Conservation (phyloP, 2,888 invertebrate genomes). For the Endomychus coccineus region DNA sequence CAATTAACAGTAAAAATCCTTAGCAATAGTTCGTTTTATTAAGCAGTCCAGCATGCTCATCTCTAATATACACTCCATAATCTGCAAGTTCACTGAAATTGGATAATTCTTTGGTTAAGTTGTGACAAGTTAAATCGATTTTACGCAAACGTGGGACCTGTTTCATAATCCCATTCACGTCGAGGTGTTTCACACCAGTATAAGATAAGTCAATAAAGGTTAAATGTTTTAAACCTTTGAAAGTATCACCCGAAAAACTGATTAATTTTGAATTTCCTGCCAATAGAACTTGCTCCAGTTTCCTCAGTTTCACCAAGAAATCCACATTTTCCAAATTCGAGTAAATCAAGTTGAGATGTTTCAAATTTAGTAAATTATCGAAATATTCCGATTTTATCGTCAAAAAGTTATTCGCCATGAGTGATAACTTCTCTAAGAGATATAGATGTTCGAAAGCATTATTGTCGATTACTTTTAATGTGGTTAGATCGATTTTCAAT, state of each 20-base stretch:
- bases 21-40: conserved; percentile 5
- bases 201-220: conserved; percentile 9
- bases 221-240: conserved; percentile 4
- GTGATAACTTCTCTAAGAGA: conserved; percentile 9
- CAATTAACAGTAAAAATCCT: no score
- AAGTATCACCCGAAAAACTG: conserved; percentile 5
- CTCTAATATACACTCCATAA: conserved; percentile 8
- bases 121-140: conserved; percentile 13
- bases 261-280: conserved; percentile 11
- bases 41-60: conserved; percentile 7
- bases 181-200: conserved; percentile 9
- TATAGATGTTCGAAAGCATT: conserved; percentile 12
- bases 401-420: conserved; percentile 13
- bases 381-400: conserved; percentile 7
- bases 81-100: conserved; percentile 8
- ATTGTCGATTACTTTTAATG: conserved; percentile 9
- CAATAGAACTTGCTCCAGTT: conserved; percentile 4
- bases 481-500: conserved; percentile 9
- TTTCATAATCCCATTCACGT: conserved; percentile 3
- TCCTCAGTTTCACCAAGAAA: conserved; percentile 10
- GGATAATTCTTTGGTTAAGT: conserved; percentile 9
- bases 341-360: conserved; percentile 11
- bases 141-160: conserved; percentile 6
- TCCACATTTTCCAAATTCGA: conserved; percentile 7
- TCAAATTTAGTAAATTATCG: conserved; percentile 5